Evolutionary conservation across 2,888 invertebrate species (phyloP).

Genomic region (Lepetodrilus schrolli): DNA sequence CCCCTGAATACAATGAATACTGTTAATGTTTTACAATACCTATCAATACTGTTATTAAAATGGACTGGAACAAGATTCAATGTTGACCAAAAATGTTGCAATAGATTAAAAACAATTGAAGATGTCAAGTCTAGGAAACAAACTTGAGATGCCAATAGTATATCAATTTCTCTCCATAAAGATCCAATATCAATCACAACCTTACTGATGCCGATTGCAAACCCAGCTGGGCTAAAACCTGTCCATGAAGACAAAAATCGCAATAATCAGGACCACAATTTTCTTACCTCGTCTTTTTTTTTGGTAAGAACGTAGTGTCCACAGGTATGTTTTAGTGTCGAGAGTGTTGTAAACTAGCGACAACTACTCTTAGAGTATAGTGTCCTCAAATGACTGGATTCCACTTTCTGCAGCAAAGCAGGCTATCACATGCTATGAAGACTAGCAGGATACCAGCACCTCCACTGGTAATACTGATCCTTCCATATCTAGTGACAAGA

Average conservation of each 20-base stretch:
- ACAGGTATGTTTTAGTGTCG: no score
- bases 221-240: background rate
- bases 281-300: no score
- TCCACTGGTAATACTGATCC: background rate
- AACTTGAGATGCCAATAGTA: background rate
- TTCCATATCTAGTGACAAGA: background rate
- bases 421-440: no score
- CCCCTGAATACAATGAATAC: background rate
- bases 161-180: background rate
- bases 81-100: background rate
- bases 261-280: background rate
- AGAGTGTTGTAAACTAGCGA: no score
- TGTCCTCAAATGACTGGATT: slow-evolving; percentile 21
- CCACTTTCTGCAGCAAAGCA: no score
- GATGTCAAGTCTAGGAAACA: background rate
- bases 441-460: background rate
- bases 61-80: background rate
- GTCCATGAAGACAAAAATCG: background rate
- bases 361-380: no score
- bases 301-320: no score
- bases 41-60: background rate
- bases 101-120: background rate
- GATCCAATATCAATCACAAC: background rate
- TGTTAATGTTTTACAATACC: background rate
- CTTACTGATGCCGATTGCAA: background rate